Evolutionary conservation across 1,140 invertebrate species (phyloP).

Genomic region (Paraescarpia echinospica): DNA sequence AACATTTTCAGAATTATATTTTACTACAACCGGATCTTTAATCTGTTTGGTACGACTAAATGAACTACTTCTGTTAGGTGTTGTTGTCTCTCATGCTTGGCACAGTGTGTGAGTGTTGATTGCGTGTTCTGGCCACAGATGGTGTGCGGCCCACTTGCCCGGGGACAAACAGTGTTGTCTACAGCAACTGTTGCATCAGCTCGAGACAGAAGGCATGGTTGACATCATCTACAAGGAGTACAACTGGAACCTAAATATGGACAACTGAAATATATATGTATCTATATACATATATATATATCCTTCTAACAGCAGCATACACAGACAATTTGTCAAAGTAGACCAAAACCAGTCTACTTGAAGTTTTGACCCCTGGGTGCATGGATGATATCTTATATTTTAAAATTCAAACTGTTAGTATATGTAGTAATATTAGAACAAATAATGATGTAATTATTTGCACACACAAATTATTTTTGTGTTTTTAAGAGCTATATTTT

Average conservation of each 20-base stretch:
- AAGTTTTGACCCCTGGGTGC: too few species aligned
- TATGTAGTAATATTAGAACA: too few species aligned
- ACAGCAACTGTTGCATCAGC: constrained; percentile 39
- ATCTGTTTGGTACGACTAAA: too few species aligned
- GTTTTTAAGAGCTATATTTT: background rate
- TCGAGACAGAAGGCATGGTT: constrained; percentile 43
- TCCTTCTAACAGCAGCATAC: background rate
- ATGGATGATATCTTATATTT: too few species aligned
- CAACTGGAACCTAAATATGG: constrained; percentile 44
- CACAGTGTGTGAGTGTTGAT: background rate
- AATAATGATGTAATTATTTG: too few species aligned
- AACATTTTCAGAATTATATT: too few species aligned
- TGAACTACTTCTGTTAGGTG: background rate
- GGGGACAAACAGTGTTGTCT: constrained; percentile 35
- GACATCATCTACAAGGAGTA: constrained; percentile 50
- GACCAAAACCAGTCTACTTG: too few species aligned
- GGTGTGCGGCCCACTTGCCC: background rate
- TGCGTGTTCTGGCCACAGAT: background rate
- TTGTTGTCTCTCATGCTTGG: background rate
- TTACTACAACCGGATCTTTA: too few species aligned
- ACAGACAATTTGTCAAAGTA: too few species aligned
- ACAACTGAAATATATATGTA: background rate
- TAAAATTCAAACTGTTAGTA: too few species aligned
- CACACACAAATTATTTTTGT: background rate
- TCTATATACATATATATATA: too few species aligned